Evolutionary conservation across 2,797 vertebrate genomes (phyloP).

Genomic region (Hypotaenidia okinawae): DNA sequence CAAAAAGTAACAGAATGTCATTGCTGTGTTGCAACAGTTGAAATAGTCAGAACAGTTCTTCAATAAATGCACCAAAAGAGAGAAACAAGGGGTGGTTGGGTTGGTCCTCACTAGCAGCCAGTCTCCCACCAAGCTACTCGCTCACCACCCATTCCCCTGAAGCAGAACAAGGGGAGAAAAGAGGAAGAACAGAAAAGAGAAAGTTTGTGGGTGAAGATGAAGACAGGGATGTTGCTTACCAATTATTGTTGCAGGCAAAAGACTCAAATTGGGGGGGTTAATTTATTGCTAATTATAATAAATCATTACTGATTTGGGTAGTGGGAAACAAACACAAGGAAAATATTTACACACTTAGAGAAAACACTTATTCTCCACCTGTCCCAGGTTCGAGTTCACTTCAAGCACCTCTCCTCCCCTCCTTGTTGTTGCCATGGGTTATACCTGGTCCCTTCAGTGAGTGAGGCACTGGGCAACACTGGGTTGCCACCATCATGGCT

Average conservation of each 20-base stretch:
- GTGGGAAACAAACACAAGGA: neutral
- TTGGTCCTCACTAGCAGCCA: neutral
- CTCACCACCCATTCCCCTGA: neutral
- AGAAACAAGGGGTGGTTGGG: neutral
- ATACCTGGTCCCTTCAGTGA: neutral
- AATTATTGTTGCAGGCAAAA: neutral
- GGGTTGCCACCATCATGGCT: neutral
- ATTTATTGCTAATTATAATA: neutral
- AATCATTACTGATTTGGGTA: neutral
- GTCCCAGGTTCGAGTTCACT: neutral
- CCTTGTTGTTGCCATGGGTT: neutral
- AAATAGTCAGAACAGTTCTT: neutral
- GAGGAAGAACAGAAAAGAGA: neutral
- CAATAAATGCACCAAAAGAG: neutral
- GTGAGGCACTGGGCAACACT: neutral
- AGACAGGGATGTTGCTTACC: neutral
- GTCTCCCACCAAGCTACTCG: neutral
- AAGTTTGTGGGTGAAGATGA: neutral
- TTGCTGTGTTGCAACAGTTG: neutral
- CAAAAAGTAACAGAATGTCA: slow-evolving; percentile 18
- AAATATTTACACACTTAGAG: neutral
- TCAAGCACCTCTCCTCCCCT: neutral
- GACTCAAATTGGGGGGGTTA: neutral
- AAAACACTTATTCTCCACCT: neutral
- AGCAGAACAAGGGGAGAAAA: neutral